These are phyloP conservation scores for Phaethon lepturus DNA, from an alignment of 2,113 vertebrate species.

Conservation along the genomic window DNA sequence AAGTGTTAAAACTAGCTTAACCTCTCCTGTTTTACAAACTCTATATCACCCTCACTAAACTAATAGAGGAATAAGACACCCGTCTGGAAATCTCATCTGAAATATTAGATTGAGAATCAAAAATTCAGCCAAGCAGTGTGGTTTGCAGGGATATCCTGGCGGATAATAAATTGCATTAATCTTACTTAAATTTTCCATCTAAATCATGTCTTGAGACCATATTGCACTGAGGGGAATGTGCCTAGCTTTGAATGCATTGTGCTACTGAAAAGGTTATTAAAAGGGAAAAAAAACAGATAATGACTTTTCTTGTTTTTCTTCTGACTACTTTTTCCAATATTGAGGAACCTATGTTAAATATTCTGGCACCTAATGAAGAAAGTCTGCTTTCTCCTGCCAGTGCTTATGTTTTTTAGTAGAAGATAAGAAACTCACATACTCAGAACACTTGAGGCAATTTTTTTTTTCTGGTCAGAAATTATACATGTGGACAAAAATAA, in stretches of 20 bases:
- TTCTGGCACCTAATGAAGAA: slow-evolving; percentile 58
- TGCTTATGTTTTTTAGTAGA: slow-evolving; percentile 8
- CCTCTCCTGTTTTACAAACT: slow-evolving; percentile 84
- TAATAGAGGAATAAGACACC: slow-evolving; percentile 90
- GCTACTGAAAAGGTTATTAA: slow-evolving; percentile 85
- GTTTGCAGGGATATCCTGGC: slow-evolving; percentile 96
- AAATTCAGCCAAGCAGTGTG: slow-evolving; percentile 84
- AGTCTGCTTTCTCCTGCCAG: background rate
- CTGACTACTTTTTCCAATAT: slow-evolving; percentile 61
- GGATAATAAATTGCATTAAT: slow-evolving; percentile 95
- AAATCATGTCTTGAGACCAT: slow-evolving; percentile 81
- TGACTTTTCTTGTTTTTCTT: slow-evolving; percentile 59
- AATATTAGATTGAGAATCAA: slow-evolving; percentile 85
- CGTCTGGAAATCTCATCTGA: slow-evolving; percentile 97
- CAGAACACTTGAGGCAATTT: background rate
- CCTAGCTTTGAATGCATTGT: slow-evolving; percentile 79
- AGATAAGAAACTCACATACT: slow-evolving; percentile 37
- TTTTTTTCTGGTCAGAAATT: slow-evolving; percentile 21
- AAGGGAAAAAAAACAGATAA: slow-evolving; percentile 46
- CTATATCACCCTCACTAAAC: slow-evolving; percentile 91
- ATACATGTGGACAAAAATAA: slow-evolving; percentile 15
- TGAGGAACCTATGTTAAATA: slow-evolving; percentile 57
- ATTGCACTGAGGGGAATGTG: slow-evolving; percentile 75
- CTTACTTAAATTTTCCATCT: slow-evolving; percentile 90
- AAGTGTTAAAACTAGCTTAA: slow-evolving; percentile 85